These are phyloP conservation scores for Salvelinus namaycush DNA, from an alignment of 2,113 vertebrate genomes.

Conservation along the genomic window DNA sequence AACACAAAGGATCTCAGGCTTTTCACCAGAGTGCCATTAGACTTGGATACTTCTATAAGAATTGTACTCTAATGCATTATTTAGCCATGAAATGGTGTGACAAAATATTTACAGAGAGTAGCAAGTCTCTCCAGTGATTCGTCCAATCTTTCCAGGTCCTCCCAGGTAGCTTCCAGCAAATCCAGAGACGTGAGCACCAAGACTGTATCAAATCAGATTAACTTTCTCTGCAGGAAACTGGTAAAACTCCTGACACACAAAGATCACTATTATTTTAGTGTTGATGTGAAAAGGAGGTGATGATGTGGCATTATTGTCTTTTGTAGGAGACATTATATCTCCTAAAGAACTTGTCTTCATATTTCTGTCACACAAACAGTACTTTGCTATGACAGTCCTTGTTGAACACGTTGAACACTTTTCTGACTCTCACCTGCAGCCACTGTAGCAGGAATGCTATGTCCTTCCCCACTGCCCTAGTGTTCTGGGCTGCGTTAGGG, in stretches of 20 bases:
- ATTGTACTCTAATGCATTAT: neutral
- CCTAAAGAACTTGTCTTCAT: neutral
- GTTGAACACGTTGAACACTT: neutral
- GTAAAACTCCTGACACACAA: slow-evolving; percentile 71
- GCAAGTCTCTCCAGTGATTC: slow-evolving; percentile 86
- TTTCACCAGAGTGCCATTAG: neutral
- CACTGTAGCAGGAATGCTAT: slow-evolving; percentile 82
- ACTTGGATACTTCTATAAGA: neutral
- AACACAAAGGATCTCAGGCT: slow-evolving; percentile 5
- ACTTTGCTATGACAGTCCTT: neutral
- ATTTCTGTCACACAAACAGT: neutral
- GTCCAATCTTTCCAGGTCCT: slow-evolving; percentile 81
- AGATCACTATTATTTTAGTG: neutral
- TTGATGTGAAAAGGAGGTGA: neutral
- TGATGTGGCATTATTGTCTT: neutral
- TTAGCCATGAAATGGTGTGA: neutral
- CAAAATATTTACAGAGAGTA: neutral
- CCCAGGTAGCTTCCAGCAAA: slow-evolving; percentile 88
- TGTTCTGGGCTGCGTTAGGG: slow-evolving; percentile 79
- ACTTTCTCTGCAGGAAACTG: slow-evolving; percentile 77
- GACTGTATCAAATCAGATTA: slow-evolving; percentile 95
- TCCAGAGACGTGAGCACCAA: slow-evolving; percentile 93
- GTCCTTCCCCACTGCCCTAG: slow-evolving; percentile 83
- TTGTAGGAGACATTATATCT: neutral
- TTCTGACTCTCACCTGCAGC: slow-evolving; percentile 78